phyloP scores from a whole-genome alignment of 1,140 invertebrate species.

The Amyelois transitella region DNA sequence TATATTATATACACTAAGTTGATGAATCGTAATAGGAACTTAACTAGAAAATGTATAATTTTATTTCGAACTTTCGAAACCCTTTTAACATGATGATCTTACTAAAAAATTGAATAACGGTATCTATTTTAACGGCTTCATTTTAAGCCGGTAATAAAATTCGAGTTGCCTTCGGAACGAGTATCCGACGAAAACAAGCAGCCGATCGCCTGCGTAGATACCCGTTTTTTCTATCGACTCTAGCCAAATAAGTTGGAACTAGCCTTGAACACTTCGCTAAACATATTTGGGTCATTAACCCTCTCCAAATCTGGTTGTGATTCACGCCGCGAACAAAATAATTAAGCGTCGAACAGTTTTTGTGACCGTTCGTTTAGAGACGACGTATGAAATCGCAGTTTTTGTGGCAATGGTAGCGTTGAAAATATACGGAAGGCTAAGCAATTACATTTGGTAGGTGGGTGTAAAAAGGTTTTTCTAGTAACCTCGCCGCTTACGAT shows the following conservation, averaged over 20 bases:
- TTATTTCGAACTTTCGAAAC: background rate
- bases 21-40: no score
- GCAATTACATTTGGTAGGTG: conserved; percentile 33
- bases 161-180: conserved; percentile 21
- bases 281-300: conserved; percentile 71
- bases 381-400: conserved; percentile 45
- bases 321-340: conserved; percentile 66
- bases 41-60: background rate
- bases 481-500: conserved; percentile 15
- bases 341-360: conserved; percentile 67
- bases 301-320: conserved; percentile 70
- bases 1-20: no score
- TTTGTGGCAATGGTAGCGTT: conserved; percentile 34
- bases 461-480: conserved; percentile 19
- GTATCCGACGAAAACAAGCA: conserved; percentile 35
- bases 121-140: conserved; percentile 32
- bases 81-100: conserved; percentile 12
- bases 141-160: conserved; percentile 22
- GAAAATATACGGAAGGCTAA: conserved; percentile 46
- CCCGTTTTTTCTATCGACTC: conserved; percentile 48
- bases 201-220: conserved; percentile 42
- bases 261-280: conserved; percentile 69
- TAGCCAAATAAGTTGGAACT: conserved; percentile 53
- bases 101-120: conserved; percentile 38
- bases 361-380: conserved; percentile 54